A percentile compares a stretch with the other conserved stretches of the same genome.
Conservation (phyloP, 2,113 vertebrate genomes). For the Hyla sarda region DNA sequence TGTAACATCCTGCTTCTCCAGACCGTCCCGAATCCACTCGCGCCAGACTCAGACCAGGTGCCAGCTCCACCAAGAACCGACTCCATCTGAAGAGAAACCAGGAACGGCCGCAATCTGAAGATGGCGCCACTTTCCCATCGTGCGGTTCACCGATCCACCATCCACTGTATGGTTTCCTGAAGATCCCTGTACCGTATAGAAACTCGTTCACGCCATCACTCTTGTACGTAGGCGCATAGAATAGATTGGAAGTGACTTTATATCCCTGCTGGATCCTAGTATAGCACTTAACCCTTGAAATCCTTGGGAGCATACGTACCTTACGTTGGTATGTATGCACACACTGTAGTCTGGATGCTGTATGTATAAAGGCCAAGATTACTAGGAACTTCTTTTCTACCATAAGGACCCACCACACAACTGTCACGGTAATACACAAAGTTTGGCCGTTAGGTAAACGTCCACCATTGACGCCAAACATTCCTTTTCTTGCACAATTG, state of each 20-base stretch:
- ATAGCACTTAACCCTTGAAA: constrained; percentile 25
- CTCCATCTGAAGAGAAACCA: constrained; percentile 16
- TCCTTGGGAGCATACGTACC: not conserved
- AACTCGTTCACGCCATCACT: not conserved
- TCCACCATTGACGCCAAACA: not conserved
- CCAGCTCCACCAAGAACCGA: constrained; percentile 78
- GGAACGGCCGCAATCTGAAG: not conserved
- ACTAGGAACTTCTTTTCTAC: not conserved
- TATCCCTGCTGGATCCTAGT: constrained; percentile 5
- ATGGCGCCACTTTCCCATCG: not conserved
- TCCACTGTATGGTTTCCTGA: not conserved
- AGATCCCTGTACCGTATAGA: not conserved
- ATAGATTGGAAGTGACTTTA: not conserved
- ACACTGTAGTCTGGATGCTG: not conserved
- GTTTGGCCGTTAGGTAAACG: constrained; percentile 4
- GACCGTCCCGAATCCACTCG: constrained; percentile 79
- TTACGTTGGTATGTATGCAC: not conserved
- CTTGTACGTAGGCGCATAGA: constrained; percentile 12
- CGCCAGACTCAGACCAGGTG: constrained; percentile 88
- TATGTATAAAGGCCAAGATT: not conserved
- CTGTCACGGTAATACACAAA: not conserved
- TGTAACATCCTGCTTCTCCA: constrained; percentile 84
- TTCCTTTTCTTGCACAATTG: constrained; percentile 16
- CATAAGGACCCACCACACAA: not conserved
- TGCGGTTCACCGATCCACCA: not conserved